Conservation (phyloP, 1,140 invertebrate species). For the Diorhabda carinulata region DNA sequence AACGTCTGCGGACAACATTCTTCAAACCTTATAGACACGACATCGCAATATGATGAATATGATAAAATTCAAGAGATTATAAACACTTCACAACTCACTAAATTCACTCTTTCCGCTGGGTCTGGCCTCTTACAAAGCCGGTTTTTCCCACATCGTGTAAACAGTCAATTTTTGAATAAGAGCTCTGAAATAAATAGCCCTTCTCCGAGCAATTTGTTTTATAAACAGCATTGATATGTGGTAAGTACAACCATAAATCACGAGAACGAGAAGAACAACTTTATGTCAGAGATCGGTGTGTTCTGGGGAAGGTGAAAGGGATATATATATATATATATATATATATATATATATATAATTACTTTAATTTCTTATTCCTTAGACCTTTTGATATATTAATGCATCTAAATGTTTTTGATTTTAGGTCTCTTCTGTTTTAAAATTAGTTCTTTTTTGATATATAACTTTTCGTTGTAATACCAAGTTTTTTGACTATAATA, state of each 20-base stretch:
- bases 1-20: too few relatives aligned
- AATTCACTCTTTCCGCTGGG: not conserved
- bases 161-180: constrained; percentile 8
- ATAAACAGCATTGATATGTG: constrained; percentile 17
- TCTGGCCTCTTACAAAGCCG: not conserved
- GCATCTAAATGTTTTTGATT: not conserved
- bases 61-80: not conserved
- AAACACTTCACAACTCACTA: not conserved
- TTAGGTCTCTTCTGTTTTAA: not conserved
- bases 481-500: too few relatives aligned
- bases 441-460: too few relatives aligned
- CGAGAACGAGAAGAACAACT: constrained; percentile 2
- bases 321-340: not conserved
- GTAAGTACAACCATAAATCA: constrained; percentile 16
- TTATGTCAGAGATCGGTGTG: not conserved
- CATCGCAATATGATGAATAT: too few relatives aligned
- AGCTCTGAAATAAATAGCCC: constrained; percentile 9
- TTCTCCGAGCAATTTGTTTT: constrained; percentile 7
- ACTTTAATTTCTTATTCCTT: not conserved
- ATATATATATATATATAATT: not conserved
- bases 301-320: too few relatives aligned
- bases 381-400: not conserved
- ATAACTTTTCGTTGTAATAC: too few relatives aligned
- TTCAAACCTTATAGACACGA: too few relatives aligned
- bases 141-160: not conserved